Percentiles rank a stretch among this genome's conserved stretches.
Evolutionary conservation across 2,797 vertebrate genomes (phyloP).

Genomic region (Scomberomorus guttatus): DNA sequence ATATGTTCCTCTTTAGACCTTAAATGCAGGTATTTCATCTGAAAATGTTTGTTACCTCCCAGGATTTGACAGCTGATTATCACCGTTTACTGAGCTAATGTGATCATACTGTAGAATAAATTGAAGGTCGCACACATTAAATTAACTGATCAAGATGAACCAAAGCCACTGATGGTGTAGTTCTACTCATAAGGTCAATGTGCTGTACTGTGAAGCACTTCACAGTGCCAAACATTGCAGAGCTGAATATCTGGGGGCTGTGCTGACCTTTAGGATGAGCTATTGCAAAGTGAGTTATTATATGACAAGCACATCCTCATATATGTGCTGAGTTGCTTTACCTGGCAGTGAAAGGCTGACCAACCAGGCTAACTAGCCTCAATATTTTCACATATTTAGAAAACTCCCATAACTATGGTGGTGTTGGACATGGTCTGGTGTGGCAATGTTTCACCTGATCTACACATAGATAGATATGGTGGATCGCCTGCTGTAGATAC

Average conservation of each 20-base stretch:
- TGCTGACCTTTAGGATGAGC: not conserved
- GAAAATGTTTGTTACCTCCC: not conserved
- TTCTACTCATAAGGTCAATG: not conserved
- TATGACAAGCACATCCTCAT: not conserved
- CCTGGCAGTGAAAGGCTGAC: not conserved
- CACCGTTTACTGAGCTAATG: not conserved
- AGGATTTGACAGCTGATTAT: not conserved
- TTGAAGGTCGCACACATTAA: not conserved
- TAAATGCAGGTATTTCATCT: not conserved
- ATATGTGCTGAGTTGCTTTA: not conserved
- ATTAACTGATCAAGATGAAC: not conserved
- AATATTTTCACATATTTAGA: not conserved
- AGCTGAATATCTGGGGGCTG: not conserved
- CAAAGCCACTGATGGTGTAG: not conserved
- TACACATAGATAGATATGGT: no score
- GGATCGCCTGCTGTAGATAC: no score
- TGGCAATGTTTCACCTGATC: not conserved
- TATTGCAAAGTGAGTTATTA: not conserved
- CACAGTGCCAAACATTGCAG: not conserved
- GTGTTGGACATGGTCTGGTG: no score
- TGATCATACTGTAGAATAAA: not conserved
- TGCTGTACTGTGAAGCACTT: not conserved
- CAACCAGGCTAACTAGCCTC: not conserved
- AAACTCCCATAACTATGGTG: not conserved
- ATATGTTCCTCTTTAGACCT: not conserved